phyloP scores from a whole-genome alignment of 2,113 vertebrate genomes.

The Tympanuchus pallidicinctus region DNA sequence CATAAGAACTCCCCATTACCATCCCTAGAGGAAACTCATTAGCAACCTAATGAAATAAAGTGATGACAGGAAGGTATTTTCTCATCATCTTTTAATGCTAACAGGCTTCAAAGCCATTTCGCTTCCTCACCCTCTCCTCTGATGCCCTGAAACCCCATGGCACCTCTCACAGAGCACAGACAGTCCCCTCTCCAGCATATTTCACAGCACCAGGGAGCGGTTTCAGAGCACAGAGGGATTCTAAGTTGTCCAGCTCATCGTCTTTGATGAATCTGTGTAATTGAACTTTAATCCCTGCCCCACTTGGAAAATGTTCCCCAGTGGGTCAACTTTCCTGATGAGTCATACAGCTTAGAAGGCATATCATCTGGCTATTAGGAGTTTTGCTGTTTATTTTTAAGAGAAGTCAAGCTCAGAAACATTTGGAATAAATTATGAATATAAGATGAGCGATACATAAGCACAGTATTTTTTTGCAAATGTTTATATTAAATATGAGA shows the following conservation, averaged over 20 bases:
- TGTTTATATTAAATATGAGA: not conserved
- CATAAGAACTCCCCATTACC: constrained; percentile 57
- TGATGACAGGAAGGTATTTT: constrained; percentile 63
- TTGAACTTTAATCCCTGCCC: constrained; percentile 37
- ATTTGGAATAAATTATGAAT: not conserved
- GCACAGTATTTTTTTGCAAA: not conserved
- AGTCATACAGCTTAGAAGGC: constrained; percentile 18
- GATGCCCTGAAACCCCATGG: constrained; percentile 25
- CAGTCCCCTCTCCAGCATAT: constrained; percentile 5
- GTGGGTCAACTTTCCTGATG: constrained; percentile 39
- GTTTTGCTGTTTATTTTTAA: not conserved
- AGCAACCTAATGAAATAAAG: constrained; percentile 68
- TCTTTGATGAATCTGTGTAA: constrained; percentile 51
- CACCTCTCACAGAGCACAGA: constrained; percentile 14
- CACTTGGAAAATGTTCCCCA: constrained; percentile 43
- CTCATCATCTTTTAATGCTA: constrained; percentile 66
- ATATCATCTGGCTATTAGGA: not conserved
- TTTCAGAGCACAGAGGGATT: constrained; percentile 48
- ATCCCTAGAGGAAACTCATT: constrained; percentile 65
- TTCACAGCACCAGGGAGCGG: constrained; percentile 30
- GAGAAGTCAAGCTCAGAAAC: not conserved
- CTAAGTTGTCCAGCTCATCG: constrained; percentile 10
- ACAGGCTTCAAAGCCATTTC: constrained; percentile 54
- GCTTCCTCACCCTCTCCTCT: not conserved
- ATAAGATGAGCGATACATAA: not conserved